Percentiles rank a stretch among this genome's conserved stretches.
These are phyloP conservation scores for Peromyscus melanophrys DNA, from an alignment of 2,797 vertebrate genomes.

Conservation along the genomic window DNA sequence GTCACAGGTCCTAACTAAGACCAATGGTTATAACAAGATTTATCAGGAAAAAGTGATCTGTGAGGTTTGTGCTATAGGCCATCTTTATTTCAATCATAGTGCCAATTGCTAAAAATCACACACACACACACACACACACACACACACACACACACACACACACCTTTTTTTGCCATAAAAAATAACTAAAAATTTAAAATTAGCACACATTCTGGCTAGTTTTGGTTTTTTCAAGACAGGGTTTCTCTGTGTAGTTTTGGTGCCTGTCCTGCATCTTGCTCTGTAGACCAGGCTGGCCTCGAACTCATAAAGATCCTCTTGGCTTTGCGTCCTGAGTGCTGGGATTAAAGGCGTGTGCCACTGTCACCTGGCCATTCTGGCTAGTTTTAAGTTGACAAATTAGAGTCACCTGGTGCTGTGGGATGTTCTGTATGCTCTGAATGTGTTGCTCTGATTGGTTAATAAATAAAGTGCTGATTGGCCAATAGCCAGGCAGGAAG, in stretches of 20 bases:
- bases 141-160: background rate
- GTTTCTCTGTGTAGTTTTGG: too few species aligned
- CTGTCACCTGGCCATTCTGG: background rate
- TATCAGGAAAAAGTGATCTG: background rate
- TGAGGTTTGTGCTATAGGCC: background rate
- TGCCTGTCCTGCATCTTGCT: too few species aligned
- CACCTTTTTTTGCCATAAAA: background rate
- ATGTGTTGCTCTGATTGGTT: too few species aligned
- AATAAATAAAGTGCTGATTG: too few species aligned
- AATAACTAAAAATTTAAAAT: background rate
- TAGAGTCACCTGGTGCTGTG: background rate
- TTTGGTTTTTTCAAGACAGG: too few species aligned
- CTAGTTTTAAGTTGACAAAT: background rate
- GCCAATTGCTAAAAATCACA: background rate
- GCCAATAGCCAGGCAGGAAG: too few species aligned
- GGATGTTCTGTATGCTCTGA: too few species aligned
- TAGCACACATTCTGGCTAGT: background rate
- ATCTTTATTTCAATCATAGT: slow-evolving; percentile 26
- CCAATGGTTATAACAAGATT: background rate
- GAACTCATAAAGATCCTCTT: too few species aligned
- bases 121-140: background rate
- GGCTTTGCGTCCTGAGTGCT: too few species aligned
- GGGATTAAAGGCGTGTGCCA: too few species aligned
- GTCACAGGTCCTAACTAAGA: background rate
- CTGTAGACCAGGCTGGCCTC: too few species aligned